Conservation (phyloP, 2,113 vertebrate genomes). For the Coryphaenoides rupestris region DNA sequence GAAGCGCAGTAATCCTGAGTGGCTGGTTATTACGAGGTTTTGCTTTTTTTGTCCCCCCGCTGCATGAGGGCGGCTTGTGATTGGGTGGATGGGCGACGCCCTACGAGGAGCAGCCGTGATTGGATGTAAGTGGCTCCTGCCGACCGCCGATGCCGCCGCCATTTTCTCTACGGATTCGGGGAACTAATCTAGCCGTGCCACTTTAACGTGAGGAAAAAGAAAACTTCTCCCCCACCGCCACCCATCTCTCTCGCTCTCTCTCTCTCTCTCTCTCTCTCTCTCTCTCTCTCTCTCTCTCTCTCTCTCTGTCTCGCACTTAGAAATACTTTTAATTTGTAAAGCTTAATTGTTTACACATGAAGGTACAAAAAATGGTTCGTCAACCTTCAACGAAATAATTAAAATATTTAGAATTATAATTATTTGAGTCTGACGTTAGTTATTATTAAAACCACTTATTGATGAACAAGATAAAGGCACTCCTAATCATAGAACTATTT, state of each 20-base stretch:
- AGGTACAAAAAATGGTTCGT: no score
- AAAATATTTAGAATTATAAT: no score
- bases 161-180: slow-evolving; percentile 47
- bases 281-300: background rate
- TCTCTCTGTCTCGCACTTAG: background rate
- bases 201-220: slow-evolving; percentile 57
- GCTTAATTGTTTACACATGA: no score
- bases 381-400: no score
- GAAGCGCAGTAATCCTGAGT: slow-evolving; percentile 33
- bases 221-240: no score
- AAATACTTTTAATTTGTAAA: no score
- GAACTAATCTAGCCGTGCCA: slow-evolving; percentile 47
- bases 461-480: no score
- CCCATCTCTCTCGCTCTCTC: background rate
- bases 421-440: no score
- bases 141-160: slow-evolving; percentile 37
- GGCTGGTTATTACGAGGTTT: slow-evolving; percentile 47
- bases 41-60: slow-evolving; percentile 16
- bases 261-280: slow-evolving; percentile 1
- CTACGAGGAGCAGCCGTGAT: slow-evolving; percentile 45
- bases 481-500: no score
- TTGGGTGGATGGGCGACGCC: background rate
- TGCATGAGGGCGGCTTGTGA: slow-evolving; percentile 7
- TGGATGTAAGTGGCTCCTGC: slow-evolving; percentile 60
- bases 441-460: no score